Conservation (phyloP, 2,888 invertebrate genomes). For the Lithophane socia region DNA sequence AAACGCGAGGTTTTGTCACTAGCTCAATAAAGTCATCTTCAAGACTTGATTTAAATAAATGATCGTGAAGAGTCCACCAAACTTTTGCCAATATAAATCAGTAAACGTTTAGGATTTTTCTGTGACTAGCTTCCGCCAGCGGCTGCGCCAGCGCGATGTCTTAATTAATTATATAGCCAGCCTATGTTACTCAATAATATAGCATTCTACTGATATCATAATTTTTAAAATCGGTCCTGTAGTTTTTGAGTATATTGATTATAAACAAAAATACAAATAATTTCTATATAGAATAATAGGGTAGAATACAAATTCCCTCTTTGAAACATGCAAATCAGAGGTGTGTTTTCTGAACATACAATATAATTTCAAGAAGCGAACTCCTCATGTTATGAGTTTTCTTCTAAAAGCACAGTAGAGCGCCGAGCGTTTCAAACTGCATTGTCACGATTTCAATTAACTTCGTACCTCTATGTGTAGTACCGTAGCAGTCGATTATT, state of each 20-base stretch:
- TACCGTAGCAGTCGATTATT: constrained; percentile 16
- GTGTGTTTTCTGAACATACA: constrained; percentile 3
- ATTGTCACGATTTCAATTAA: constrained; percentile 49
- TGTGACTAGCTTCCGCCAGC: not conserved
- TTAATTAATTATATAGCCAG: too few species aligned
- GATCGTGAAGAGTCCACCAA: not conserved
- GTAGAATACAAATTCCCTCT: not conserved
- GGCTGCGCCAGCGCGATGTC: too few species aligned
- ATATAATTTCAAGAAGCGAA: not conserved
- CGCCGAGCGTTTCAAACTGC: constrained; percentile 6
- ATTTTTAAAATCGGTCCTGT: too few species aligned
- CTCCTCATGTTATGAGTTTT: constrained; percentile 15
- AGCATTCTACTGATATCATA: too few species aligned
- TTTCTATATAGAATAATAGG: too few species aligned
- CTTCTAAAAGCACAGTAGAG: constrained; percentile 5
- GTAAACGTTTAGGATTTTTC: not conserved
- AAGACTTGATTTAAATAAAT: not conserved
- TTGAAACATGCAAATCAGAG: not conserved
- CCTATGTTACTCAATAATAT: too few species aligned
- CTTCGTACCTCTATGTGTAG: not conserved
- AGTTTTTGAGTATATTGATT: too few species aligned
- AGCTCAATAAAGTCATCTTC: not conserved
- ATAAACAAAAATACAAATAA: too few species aligned
- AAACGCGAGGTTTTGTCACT: not conserved
- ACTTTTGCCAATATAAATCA: too few species aligned